phyloP scores from a whole-genome alignment of 1,140 invertebrate species.

The Argopecten irradians region DNA sequence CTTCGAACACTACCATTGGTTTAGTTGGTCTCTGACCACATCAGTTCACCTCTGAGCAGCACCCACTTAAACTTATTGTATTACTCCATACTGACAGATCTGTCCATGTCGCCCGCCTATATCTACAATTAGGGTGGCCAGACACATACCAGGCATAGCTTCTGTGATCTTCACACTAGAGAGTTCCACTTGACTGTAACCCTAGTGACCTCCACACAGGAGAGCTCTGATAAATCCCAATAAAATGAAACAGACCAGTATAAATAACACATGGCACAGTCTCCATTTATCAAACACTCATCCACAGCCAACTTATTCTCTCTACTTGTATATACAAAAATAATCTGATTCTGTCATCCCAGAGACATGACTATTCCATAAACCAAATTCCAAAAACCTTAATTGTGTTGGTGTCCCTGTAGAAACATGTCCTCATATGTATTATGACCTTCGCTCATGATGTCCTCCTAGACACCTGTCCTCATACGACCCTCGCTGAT shows the following conservation, averaged over 20 bases:
- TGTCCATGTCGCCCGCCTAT: neutral
- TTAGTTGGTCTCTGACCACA: too few relatives aligned
- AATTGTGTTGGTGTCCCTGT: too few relatives aligned
- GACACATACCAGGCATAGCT: slow-evolving; percentile 14
- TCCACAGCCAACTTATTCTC: neutral
- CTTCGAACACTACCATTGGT: too few relatives aligned
- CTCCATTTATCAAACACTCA: neutral
- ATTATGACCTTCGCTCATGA: too few relatives aligned
- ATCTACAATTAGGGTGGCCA: slow-evolving; percentile 16
- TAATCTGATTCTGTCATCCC: neutral
- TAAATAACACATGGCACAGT: neutral
- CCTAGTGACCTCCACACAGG: slow-evolving; percentile 6
- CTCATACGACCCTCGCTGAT: too few relatives aligned
- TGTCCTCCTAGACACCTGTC: too few relatives aligned
- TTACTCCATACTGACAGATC: neutral
- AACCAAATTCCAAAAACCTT: too few relatives aligned
- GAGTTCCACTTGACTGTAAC: slow-evolving; percentile 20
- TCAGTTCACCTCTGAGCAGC: too few relatives aligned
- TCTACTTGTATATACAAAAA: neutral
- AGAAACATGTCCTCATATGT: too few relatives aligned
- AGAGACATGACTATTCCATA: too few relatives aligned
- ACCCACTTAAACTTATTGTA: neutral
- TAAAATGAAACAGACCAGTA: neutral
- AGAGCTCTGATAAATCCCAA: neutral
- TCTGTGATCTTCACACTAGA: slow-evolving; percentile 16